Percentiles rank a stretch among this genome's conserved stretches.
Evolutionary conservation across 2,113 vertebrate species (phyloP).

Genomic region (Petrocephalus microphthalmus): DNA sequence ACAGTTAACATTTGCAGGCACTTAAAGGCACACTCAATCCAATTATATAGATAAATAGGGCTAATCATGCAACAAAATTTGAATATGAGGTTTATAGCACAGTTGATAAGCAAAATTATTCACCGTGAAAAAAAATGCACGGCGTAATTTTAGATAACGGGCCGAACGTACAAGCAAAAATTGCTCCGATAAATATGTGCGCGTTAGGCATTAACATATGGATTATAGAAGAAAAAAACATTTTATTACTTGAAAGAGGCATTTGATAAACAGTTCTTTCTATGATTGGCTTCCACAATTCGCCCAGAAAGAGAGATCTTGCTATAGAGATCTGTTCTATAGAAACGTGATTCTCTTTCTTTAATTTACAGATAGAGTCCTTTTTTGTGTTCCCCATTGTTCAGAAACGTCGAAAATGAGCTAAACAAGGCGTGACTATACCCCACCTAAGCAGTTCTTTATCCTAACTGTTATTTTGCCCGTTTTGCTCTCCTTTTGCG

Average conservation of each 20-base stretch:
- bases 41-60: conserved; percentile 74
- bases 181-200: conserved; percentile 61
- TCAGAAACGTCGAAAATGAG: background rate
- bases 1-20: conserved; percentile 40
- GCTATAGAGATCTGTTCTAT: no score
- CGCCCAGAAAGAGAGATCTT: conserved; percentile 32
- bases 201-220: conserved; percentile 64
- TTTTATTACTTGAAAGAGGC: conserved; percentile 65
- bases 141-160: conserved; percentile 70
- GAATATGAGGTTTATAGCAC: conserved; percentile 61
- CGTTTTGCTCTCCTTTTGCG: background rate
- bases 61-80: conserved; percentile 69
- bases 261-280: conserved; percentile 55
- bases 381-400: background rate
- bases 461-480: background rate
- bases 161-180: conserved; percentile 49
- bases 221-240: conserved; percentile 59
- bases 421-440: background rate
- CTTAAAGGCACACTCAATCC: conserved; percentile 60
- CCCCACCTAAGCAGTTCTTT: background rate
- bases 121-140: conserved; percentile 57
- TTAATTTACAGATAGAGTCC: conserved; percentile 20
- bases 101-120: conserved; percentile 66
- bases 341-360: conserved; percentile 39
- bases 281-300: conserved; percentile 56